Conservation (phyloP, 2,113 vertebrate genomes). For the Caretta caretta region DNA sequence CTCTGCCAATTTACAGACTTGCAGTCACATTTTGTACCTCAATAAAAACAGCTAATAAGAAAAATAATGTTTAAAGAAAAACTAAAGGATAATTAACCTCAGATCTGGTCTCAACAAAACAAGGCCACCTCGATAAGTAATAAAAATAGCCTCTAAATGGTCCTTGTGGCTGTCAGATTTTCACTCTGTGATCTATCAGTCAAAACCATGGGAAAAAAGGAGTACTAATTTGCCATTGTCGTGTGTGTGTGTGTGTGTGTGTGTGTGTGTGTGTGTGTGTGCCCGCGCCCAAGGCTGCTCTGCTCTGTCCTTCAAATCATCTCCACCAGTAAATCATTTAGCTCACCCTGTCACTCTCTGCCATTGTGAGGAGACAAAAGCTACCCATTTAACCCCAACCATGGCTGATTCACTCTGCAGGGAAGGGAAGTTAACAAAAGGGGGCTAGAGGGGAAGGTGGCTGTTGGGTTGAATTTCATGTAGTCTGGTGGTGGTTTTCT, state of each 20-base stretch:
- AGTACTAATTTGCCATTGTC: slow-evolving; percentile 52
- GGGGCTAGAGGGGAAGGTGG: slow-evolving; percentile 48
- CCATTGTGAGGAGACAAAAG: slow-evolving; percentile 77
- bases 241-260: slow-evolving; percentile 54
- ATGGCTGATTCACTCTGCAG: slow-evolving; percentile 71
- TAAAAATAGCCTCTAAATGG: slow-evolving; percentile 69
- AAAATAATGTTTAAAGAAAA: not conserved
- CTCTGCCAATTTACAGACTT: not conserved
- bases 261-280: not conserved
- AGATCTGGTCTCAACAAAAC: slow-evolving; percentile 63
- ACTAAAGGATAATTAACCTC: slow-evolving; percentile 65
- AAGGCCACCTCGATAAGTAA: slow-evolving; percentile 60
- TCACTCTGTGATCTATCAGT: slow-evolving; percentile 70
- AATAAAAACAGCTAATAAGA: not conserved
- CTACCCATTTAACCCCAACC: slow-evolving; percentile 79
- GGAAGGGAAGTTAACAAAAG: slow-evolving; percentile 69
- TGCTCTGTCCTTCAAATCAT: slow-evolving; percentile 73
- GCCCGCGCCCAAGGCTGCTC: slow-evolving; percentile 64
- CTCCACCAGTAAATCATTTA: slow-evolving; percentile 78
- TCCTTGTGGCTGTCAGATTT: slow-evolving; percentile 63
- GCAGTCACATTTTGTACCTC: not conserved
- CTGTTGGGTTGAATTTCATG: slow-evolving; percentile 67
- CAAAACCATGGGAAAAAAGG: slow-evolving; percentile 41
- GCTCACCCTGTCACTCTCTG: slow-evolving; percentile 68
- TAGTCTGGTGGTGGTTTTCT: slow-evolving; percentile 49